Percentiles rank a stretch among this genome's conserved stretches.
These are phyloP conservation scores for Crocidura indochinensis DNA, from an alignment of 2,797 vertebrate species.

Conservation along the genomic window DNA sequence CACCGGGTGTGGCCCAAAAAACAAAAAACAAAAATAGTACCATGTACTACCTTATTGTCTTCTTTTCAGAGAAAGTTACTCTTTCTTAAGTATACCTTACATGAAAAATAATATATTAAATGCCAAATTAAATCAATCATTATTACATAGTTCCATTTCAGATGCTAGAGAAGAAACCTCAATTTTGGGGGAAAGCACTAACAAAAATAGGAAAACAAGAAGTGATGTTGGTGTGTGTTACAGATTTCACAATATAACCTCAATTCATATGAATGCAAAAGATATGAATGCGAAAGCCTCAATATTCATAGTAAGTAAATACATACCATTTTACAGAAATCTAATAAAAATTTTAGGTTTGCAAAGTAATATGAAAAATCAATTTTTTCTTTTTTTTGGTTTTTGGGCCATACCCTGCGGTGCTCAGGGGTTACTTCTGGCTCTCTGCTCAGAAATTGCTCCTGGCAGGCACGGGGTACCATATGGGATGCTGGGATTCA, in stretches of 20 bases:
- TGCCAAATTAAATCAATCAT: not conserved
- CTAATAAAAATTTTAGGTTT: constrained; percentile 48
- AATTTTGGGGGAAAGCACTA: too few relatives aligned
- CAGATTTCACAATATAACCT: not conserved
- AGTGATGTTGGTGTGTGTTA: not conserved
- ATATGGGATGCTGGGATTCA: too few relatives aligned
- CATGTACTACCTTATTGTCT: not conserved
- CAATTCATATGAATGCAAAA: constrained; percentile 16
- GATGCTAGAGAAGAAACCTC: not conserved
- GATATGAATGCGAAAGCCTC: not conserved
- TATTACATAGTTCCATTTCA: not conserved
- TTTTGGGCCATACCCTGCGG: too few relatives aligned
- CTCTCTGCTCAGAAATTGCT: too few relatives aligned
- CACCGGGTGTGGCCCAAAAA: too few relatives aligned
- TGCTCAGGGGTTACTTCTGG: too few relatives aligned
- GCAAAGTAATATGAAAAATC: not conserved
- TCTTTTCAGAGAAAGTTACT: not conserved
- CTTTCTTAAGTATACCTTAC: not conserved
- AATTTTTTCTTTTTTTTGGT: too few relatives aligned
- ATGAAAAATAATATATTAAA: constrained; percentile 12
- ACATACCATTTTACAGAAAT: not conserved
- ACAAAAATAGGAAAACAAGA: not conserved
- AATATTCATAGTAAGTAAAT: not conserved
- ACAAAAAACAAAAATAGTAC: too few relatives aligned
- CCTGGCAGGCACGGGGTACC: too few relatives aligned